These are phyloP conservation scores for Zaprionus obscuricornis DNA, from an alignment of 2,888 invertebrate species.

Conservation along the genomic window DNA sequence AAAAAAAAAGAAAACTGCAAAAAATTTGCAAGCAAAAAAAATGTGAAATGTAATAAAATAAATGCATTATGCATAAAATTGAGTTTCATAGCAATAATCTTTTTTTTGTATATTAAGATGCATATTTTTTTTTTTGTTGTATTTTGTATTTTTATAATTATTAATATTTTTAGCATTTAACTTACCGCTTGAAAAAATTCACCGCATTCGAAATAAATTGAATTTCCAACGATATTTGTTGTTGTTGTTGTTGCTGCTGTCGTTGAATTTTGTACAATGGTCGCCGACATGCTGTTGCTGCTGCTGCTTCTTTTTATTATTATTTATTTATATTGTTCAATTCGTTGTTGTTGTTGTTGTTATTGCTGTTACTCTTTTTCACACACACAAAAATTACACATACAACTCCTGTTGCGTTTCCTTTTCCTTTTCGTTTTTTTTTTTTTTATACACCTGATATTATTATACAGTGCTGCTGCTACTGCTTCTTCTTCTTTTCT, in stretches of 20 bases:
- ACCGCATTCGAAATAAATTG: slow-evolving; percentile 60
- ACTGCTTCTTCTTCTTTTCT: slow-evolving; percentile 2
- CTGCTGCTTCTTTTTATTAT: slow-evolving; percentile 1
- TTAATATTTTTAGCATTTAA: slow-evolving; percentile 14
- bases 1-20: slow-evolving; percentile 2
- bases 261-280: slow-evolving; percentile 63
- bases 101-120: no score
- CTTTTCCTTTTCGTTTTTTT: slow-evolving; percentile 1
- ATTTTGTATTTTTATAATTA: neutral
- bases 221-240: slow-evolving; percentile 51
- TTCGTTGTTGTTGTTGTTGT: slow-evolving; percentile 26
- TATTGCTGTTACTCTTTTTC: slow-evolving; percentile 19
- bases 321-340: neutral
- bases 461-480: neutral
- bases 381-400: neutral
- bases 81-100: no score
- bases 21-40: neutral
- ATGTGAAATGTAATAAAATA: no score
- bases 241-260: slow-evolving; percentile 37
- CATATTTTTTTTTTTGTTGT: neutral
- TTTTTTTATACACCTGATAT: no score
- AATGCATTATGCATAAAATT: neutral
- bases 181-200: slow-evolving; percentile 63
- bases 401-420: neutral
- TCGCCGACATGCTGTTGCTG: slow-evolving; percentile 56